phyloP scores from a whole-genome alignment of 2,797 vertebrate species.

The Hippopotamyrus pictus region DNA sequence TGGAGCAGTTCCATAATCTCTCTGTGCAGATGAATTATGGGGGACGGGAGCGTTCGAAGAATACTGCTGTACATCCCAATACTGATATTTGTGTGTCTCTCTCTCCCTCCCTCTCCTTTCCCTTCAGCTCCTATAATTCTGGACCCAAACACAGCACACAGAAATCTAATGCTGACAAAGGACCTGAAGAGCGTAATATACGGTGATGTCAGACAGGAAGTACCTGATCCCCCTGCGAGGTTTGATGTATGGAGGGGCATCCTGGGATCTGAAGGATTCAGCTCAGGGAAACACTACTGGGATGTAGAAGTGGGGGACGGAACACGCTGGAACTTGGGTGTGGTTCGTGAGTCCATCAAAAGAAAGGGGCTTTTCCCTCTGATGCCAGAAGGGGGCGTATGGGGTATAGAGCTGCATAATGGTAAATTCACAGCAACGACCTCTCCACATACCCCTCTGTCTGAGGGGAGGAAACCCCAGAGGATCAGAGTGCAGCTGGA shows the following conservation, averaged over 20 bases:
- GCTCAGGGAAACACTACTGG: not conserved
- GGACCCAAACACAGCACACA: not conserved
- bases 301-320: not conserved
- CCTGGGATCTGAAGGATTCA: not conserved
- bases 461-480: not conserved
- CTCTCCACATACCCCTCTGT: not conserved
- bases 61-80: no score
- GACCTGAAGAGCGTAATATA: not conserved
- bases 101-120: not conserved
- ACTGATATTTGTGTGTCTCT: no score
- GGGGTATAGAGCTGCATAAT: not conserved
- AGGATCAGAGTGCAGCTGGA: not conserved
- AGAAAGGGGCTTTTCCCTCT: not conserved
- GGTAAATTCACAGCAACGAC: not conserved
- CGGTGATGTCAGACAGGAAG: not conserved
- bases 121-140: not conserved
- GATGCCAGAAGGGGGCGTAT: not conserved
- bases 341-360: not conserved
- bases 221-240: not conserved
- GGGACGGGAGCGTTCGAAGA: no score
- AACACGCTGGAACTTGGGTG: not conserved
- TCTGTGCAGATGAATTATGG: not conserved
- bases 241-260: not conserved
- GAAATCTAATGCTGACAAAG: not conserved
- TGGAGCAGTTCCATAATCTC: not conserved